phyloP scores from a whole-genome alignment of 2,888 invertebrate species.

The Cephus runcator region DNA sequence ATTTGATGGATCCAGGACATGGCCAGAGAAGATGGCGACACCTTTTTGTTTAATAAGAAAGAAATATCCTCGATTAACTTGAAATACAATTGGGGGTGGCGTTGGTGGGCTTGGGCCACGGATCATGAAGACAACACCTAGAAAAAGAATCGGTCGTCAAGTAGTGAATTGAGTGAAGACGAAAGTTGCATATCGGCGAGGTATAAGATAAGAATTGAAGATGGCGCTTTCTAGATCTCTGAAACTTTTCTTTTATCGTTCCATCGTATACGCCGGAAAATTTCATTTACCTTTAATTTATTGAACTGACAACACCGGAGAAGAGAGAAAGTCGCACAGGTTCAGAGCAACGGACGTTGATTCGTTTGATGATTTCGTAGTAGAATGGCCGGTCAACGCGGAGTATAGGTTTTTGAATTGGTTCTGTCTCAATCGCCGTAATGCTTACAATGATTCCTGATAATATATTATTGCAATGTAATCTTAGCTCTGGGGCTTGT shows the following conservation, averaged over 20 bases:
- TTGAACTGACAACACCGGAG: not conserved
- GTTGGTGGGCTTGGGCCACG: not conserved
- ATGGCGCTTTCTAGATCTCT: not conserved
- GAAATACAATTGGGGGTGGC: not conserved
- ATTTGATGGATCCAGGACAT: not conserved
- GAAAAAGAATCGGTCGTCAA: not conserved
- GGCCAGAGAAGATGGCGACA: not conserved
- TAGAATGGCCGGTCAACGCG: conserved; percentile 10
- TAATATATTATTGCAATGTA: too few species aligned
- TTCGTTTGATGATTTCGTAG: conserved; percentile 1
- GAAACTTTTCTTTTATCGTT: not conserved
- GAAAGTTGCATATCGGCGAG: too few species aligned
- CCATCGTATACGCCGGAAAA: not conserved
- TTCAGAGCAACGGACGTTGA: not conserved
- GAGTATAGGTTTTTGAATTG: too few species aligned
- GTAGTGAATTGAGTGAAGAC: not conserved
- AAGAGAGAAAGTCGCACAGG: not conserved
- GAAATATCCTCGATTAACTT: not conserved
- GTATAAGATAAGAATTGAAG: not conserved
- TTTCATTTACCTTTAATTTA: not conserved
- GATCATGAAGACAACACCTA: not conserved
- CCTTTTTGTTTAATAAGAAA: not conserved
- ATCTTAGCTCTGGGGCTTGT: too few species aligned
- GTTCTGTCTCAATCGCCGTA: rapidly evolving
- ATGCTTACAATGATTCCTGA: too few species aligned